Evolutionary conservation across 2,888 invertebrate species (phyloP).

Genomic region (Zhuqinia jingwanae): DNA sequence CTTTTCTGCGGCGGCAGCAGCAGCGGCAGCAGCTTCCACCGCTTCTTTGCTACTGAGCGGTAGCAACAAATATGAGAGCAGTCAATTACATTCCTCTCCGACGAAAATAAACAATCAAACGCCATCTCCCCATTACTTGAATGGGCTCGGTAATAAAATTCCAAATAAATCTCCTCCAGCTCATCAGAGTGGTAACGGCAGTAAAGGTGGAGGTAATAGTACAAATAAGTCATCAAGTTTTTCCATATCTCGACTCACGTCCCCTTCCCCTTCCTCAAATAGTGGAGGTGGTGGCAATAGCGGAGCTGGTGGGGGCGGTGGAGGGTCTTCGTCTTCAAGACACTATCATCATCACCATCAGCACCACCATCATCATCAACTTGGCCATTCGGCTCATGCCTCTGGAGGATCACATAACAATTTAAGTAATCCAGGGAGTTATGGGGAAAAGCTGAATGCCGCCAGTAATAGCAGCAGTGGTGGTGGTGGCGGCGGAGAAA

Average conservation of each 20-base stretch:
- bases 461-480: constrained; percentile 45
- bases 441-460: constrained; percentile 67
- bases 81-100: constrained; percentile 58
- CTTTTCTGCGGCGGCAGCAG: constrained; percentile 66
- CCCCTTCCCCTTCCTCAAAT: constrained; percentile 79
- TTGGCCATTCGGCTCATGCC: constrained; percentile 68
- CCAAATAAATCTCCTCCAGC: constrained; percentile 70
- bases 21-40: constrained; percentile 71
- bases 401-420: constrained; percentile 73
- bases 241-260: constrained; percentile 79
- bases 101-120: constrained; percentile 66
- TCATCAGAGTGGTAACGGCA: constrained; percentile 54
- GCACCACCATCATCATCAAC: constrained; percentile 70
- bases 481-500: constrained; percentile 58
- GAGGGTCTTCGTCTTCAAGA: constrained; percentile 63
- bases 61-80: constrained; percentile 49
- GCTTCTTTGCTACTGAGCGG: constrained; percentile 60
- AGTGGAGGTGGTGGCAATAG: constrained; percentile 76
- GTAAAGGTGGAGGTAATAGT: constrained; percentile 69
- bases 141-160: constrained; percentile 71
- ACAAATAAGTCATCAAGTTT: constrained; percentile 78
- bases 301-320: constrained; percentile 73
- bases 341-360: constrained; percentile 69
- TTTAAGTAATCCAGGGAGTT: constrained; percentile 72
- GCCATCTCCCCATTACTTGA: constrained; percentile 70